phyloP scores from a whole-genome alignment of 2,113 vertebrate genomes.

The Enhydra lutris region DNA sequence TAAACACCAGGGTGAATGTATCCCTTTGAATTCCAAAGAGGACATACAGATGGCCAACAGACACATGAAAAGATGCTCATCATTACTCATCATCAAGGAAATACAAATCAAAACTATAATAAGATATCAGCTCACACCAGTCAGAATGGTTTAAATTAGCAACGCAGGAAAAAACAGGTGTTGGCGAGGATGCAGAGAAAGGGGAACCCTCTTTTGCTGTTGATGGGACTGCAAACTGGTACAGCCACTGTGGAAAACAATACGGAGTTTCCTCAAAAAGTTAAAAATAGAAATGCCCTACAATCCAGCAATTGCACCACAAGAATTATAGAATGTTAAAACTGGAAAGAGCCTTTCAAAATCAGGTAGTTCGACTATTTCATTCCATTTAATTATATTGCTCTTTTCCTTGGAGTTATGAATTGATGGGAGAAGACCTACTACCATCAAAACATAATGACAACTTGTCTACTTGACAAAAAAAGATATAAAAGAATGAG shows the following conservation, averaged over 20 bases:
- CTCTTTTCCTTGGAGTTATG: neutral
- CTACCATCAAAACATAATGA: constrained; percentile 16
- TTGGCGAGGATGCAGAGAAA: neutral
- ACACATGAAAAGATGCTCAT: neutral
- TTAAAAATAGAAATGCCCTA: neutral
- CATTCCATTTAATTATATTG: neutral
- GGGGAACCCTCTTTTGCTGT: neutral
- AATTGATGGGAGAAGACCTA: neutral
- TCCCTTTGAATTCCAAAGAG: neutral
- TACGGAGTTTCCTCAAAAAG: neutral
- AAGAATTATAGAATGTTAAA: constrained; percentile 2
- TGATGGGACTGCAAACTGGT: neutral
- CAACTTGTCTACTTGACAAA: neutral
- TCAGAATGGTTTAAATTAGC: neutral
- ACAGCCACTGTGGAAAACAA: neutral
- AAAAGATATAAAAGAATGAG: neutral
- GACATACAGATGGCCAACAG: neutral
- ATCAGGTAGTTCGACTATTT: neutral
- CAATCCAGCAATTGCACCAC: neutral
- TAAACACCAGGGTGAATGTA: neutral
- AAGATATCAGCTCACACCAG: neutral
- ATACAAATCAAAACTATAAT: neutral
- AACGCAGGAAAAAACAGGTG: neutral
- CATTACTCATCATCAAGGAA: neutral
- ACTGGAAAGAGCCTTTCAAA: constrained; percentile 6